Conservation (phyloP, 2,888 invertebrate species). For the Thera britannica region DNA sequence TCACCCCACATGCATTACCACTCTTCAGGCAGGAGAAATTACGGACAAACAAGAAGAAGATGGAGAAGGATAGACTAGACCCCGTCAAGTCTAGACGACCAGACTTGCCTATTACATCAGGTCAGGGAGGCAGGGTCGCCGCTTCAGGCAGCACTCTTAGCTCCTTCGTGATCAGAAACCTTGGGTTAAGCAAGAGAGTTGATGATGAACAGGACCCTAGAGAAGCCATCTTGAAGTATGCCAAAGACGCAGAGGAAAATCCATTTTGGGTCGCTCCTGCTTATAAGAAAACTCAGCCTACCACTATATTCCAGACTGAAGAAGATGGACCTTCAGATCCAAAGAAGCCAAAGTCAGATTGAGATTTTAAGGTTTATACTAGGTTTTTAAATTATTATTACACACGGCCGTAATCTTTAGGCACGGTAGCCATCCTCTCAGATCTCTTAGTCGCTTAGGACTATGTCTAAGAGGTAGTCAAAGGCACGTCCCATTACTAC, state of each 20-base stretch:
- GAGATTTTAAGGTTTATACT: conserved; percentile 14
- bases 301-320: conserved; percentile 89
- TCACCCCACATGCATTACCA: conserved; percentile 98
- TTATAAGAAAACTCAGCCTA: conserved; percentile 95
- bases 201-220: conserved; percentile 97
- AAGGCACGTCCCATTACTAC: not conserved
- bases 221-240: conserved; percentile 96
- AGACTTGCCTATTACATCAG: conserved; percentile 94
- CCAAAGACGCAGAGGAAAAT: conserved; percentile 97
- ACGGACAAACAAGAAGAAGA: conserved; percentile 93
- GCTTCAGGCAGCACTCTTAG: conserved; percentile 98
- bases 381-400: not conserved
- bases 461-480: not conserved
- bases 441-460: not conserved
- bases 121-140: conserved; percentile 96
- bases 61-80: conserved; percentile 95
- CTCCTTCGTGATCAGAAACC: conserved; percentile 97
- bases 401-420: not conserved
- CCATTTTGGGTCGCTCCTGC: conserved; percentile 98
- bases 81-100: conserved; percentile 93
- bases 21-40: conserved; percentile 96
- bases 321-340: conserved; percentile 80
- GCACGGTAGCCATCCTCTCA: not conserved
- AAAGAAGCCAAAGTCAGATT: conserved; percentile 79
- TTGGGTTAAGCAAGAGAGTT: conserved; percentile 96